Base-by-base conservation (phyloP, 2,888 invertebrate genomes). In the Lymantria dispar region DNA sequence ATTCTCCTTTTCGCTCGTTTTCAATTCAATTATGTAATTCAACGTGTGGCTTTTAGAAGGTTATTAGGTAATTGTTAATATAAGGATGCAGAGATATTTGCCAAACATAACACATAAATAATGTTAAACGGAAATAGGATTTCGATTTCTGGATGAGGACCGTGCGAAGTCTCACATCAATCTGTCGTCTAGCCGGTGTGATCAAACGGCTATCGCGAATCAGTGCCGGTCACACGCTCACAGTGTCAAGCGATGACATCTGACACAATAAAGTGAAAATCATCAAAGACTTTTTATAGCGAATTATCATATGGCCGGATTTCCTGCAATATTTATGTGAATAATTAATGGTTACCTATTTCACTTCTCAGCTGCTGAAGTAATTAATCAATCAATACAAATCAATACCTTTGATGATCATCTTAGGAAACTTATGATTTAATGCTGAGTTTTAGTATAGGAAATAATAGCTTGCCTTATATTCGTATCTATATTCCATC, bases 201-300 rank as follows among this genome's bases (percentile, higher is more conserved):
- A 87, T 89, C 88, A 88, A 89, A 87, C 76, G 83, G 51, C 70
- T 74, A 71, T 83, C 72, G 78, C 85, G 68, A 78, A 78, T 72
- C 75, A 58, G 56, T 58, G 53, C 49, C 60, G 52, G 55, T 58
- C 64, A 58, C 65, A 56, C 62, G 56, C 54, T 49, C 51, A 40
- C 52, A 14, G 11, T 14, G 33, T 52, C 46, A 5, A 33, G 33
- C 51, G 64, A 57, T 62, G 64, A 61, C 65, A 65, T 47, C 50
- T 61, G 57, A 60, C 63, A 59, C 45, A 56, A 67, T 62, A 64
- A 58, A 22, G 30, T 42, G 12, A 48, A 48, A 44, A 50, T 39
- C 64, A 62, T 66, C 66, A 66, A 66, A 66, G 63, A 49, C 43
- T 52, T 55, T 64, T 63, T 76, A 67, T 68, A 48, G 54, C 61